phyloP scores from a whole-genome alignment of 2,797 vertebrate genomes.

The Manis javanica region DNA sequence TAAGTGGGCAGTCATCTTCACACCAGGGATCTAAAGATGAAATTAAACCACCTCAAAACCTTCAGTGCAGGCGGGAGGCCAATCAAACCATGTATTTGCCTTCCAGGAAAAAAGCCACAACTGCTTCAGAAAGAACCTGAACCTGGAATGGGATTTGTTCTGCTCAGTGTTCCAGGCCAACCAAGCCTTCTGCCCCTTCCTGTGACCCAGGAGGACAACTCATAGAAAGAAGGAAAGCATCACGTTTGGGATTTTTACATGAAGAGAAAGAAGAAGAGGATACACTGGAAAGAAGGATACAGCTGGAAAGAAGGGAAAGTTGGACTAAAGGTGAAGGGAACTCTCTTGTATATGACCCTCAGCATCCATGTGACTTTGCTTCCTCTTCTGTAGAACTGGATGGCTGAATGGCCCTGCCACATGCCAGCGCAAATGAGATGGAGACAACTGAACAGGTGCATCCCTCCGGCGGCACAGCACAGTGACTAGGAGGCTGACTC shows the following conservation, averaged over 20 bases:
- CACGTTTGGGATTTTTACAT: background rate
- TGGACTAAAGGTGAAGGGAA: background rate
- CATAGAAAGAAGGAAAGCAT: background rate
- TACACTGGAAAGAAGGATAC: background rate
- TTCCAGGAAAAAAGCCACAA: background rate
- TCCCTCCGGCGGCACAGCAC: accelerated
- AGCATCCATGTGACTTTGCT: background rate
- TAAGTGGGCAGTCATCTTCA: slow-evolving; percentile 24
- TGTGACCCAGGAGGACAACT: background rate
- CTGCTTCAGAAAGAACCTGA: background rate
- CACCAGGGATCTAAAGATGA: background rate
- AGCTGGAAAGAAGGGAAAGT: background rate
- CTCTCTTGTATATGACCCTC: background rate
- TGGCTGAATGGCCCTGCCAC: accelerated
- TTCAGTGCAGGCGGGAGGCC: background rate
- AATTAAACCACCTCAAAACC: background rate
- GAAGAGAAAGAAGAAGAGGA: background rate
- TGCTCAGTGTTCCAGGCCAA: background rate
- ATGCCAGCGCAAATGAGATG: accelerated
- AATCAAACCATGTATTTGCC: background rate
- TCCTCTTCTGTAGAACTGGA: background rate
- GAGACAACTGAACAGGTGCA: accelerated
- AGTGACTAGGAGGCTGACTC: accelerated
- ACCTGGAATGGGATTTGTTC: background rate
- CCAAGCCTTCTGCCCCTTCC: background rate